Evolutionary conservation across 1,140 invertebrate genomes (phyloP).

Genomic region (Camponotus floridanus): DNA sequence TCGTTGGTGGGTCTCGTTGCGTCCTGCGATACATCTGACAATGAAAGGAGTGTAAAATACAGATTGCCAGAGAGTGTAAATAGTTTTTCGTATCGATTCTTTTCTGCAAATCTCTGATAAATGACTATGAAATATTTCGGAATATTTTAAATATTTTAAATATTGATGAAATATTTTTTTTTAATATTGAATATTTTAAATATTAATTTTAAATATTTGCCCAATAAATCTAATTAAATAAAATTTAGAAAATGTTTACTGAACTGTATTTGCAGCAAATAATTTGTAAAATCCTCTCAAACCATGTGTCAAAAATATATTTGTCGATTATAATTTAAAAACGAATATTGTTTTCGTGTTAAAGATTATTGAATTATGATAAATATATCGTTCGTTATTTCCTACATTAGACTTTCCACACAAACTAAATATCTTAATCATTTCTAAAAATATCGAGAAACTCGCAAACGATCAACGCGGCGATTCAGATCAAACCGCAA

Average conservation of each 20-base stretch:
- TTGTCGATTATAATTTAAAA: neutral
- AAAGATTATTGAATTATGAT: no score
- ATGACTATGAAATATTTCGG: neutral
- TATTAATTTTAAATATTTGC: neutral
- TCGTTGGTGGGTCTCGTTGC: conserved; percentile 62
- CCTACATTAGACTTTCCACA: neutral
- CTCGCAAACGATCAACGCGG: neutral
- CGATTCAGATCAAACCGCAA: neutral
- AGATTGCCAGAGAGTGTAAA: neutral
- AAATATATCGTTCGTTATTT: neutral
- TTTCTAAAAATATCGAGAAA: neutral
- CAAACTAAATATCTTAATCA: neutral
- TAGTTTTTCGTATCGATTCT: neutral
- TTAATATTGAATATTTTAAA: no score
- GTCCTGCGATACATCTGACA: neutral
- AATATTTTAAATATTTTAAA: no score
- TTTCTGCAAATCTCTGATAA: neutral
- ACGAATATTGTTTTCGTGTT: no score
- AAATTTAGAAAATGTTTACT: neutral
- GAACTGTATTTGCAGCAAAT: neutral
- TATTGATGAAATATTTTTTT: no score
- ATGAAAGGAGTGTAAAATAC: neutral
- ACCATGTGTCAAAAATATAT: no score
- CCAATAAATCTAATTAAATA: neutral
- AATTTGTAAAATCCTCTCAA: no score